Conservation (phyloP, 1,140 invertebrate genomes). For the Lerema accius region DNA sequence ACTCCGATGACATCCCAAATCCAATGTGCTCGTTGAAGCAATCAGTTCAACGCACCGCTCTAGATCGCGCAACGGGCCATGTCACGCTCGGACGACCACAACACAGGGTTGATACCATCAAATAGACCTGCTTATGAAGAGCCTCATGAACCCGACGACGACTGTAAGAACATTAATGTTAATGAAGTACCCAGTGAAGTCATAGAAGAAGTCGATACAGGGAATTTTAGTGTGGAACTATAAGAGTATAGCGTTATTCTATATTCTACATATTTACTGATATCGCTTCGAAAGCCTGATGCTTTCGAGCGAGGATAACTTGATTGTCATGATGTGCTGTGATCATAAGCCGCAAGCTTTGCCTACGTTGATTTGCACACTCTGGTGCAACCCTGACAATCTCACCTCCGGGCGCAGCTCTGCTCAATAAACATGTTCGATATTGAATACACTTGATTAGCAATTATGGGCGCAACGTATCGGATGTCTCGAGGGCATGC, state of each 20-base stretch:
- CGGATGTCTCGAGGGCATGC: slow-evolving; percentile 12
- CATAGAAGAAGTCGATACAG: too few species aligned
- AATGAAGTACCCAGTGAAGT: too few species aligned
- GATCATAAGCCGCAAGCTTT: too few species aligned
- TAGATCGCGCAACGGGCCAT: slow-evolving; percentile 29
- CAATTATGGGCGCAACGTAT: slow-evolving; percentile 29
- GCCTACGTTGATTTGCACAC: too few species aligned
- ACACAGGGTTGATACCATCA: slow-evolving; percentile 9
- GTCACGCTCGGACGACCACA: slow-evolving; percentile 23
- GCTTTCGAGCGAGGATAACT: too few species aligned
- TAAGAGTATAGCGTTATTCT: too few species aligned
- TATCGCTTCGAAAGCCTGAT: too few species aligned
- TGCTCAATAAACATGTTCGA: slow-evolving; percentile 33
- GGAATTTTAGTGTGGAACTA: too few species aligned
- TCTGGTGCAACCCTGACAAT: slow-evolving; percentile 6
- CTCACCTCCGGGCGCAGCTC: slow-evolving; percentile 18
- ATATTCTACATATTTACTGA: too few species aligned
- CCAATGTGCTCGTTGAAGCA: slow-evolving; percentile 29
- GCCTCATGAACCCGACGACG: too few species aligned
- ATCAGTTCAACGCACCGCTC: slow-evolving; percentile 30
- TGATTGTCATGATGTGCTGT: too few species aligned
- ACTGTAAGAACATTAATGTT: too few species aligned
- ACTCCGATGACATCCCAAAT: slow-evolving; percentile 7
- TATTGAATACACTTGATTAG: slow-evolving; percentile 34
- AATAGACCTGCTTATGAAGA: background rate